A percentile compares a stretch with the other conserved stretches of the same genome.
These are phyloP conservation scores for Schizothorax lantsangensis DNA, from an alignment of 2,797 vertebrate species.

Conservation along the genomic window DNA sequence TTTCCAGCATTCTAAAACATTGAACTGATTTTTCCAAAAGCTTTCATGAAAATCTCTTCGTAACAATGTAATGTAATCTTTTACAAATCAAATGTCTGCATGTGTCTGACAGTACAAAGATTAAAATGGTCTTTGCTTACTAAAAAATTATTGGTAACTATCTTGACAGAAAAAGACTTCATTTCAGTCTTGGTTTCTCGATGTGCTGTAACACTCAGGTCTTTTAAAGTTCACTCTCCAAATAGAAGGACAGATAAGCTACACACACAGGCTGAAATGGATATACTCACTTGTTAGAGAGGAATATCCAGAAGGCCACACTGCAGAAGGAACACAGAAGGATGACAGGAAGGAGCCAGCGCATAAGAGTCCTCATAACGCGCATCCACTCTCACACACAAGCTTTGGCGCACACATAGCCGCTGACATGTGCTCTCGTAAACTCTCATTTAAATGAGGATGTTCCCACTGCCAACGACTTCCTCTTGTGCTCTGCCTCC, in stretches of 20 bases:
- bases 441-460: not conserved
- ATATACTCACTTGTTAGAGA: conserved; percentile 43
- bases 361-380: conserved; percentile 43
- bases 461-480: not conserved
- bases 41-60: not conserved
- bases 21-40: not conserved
- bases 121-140: not conserved
- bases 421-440: not conserved
- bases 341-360: conserved; percentile 33
- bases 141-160: not conserved
- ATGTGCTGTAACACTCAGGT: not conserved
- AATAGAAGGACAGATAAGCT: not conserved
- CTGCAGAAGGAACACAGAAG: conserved; percentile 28
- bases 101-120: not conserved
- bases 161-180: not conserved
- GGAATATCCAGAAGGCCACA: conserved; percentile 38
- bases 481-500: not conserved
- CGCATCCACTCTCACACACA: conserved; percentile 5
- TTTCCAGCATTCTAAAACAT: not conserved
- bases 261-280: not conserved
- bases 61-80: not conserved
- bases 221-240: conserved; percentile 13
- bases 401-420: not conserved
- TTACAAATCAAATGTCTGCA: not conserved
- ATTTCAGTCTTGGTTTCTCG: not conserved